Evolutionary conservation across 2,797 vertebrate genomes (phyloP), one percentile per base, ranked within the genome.

Genomic region (Lepidocolaptes lacrymiger): DNA sequence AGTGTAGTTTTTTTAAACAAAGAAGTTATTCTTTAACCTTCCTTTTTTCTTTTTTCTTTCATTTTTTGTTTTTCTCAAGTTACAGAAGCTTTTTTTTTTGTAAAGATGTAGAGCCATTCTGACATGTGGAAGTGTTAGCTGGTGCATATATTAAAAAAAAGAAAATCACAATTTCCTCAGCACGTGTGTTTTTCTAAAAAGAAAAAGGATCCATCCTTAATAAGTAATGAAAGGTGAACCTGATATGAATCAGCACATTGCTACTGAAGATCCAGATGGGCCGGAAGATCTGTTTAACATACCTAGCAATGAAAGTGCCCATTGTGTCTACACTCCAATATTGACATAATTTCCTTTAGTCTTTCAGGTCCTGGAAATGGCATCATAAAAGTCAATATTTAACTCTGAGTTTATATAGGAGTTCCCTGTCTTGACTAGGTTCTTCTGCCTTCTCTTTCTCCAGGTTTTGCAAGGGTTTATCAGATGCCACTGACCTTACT

Each of bases 281-380:
- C 85, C 8, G 14, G 91, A 94, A 95, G 87, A 69, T 43, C 81
- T 30, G 72, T 94, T 91, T 85, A 93, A 94, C 6, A 2, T 63
- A 84, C 21, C 6, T 48, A 64, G 56, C 39, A 74, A 69, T 93
- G 79, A 95, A 94, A 89, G 72, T 78, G 10, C 43, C 46, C 43
- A 58, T 96, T 95, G 93, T 93, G 37, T 87, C 64, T 64, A 21
- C 19, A 7, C 54, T 59, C 11, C 46, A 71, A 44, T 95, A 75
- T 85, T 94, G 92, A 88, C 84, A 72, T 49, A 2, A 83, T 92
- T 88, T 94, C 36, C 54, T 85, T 88, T 56, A 69, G 13, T 55
- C 44, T 93, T 85, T 83, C 17, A 55, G 51, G 48, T 79, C 64
- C 58, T 82, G 75, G n/a, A 94, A 93, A 83, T 73, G 54, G 19